A percentile compares a stretch with the other conserved stretches of the same genome.
Evolutionary conservation across 2,113 vertebrate species (phyloP).

Genomic region (Oreotragus oreotragus): DNA sequence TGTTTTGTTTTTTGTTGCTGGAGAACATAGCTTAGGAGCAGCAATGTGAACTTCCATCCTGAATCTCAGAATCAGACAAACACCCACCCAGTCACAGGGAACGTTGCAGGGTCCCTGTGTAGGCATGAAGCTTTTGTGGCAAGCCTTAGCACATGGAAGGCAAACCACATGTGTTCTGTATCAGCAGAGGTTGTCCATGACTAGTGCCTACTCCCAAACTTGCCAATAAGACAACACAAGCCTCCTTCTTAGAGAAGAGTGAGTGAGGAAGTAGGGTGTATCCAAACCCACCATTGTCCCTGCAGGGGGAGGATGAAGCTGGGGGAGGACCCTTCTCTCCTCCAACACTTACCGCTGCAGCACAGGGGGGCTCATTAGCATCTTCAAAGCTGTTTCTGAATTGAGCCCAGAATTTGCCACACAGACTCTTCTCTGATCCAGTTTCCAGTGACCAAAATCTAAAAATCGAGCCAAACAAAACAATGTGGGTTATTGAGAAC

Average conservation of each 20-base stretch:
- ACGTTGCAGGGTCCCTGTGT: background rate
- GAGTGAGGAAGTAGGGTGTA: background rate
- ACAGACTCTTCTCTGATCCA: background rate
- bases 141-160: background rate
- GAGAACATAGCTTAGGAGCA: background rate
- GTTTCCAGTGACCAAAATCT: background rate
- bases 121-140: background rate
- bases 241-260: background rate
- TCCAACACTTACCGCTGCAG: background rate
- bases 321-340: background rate
- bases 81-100: background rate
- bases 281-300: background rate
- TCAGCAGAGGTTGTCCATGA: background rate
- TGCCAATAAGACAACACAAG: background rate
- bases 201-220: background rate
- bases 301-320: background rate
- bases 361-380: accelerated
- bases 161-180: accelerated
- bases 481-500: background rate
- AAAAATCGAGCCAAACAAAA: background rate
- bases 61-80: background rate
- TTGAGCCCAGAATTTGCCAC: background rate
- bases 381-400: background rate
- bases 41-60: background rate
- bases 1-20: background rate